Evolutionary conservation across 2,888 invertebrate species (phyloP), one percentile per base, ranked within the genome.

Genomic region (Cecidostiba fungosa): DNA sequence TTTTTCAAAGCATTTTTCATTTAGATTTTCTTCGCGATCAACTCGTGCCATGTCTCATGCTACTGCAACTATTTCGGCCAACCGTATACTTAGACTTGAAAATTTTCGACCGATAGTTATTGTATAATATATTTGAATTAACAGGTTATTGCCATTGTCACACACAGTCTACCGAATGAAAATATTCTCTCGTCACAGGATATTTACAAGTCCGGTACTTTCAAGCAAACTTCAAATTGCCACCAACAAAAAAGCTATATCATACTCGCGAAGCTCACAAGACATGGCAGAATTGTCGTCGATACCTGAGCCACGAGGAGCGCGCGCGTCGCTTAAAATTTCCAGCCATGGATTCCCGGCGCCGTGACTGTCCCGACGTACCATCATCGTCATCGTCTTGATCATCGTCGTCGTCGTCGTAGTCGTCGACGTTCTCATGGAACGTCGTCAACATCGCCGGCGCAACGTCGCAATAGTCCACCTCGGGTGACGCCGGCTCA

Each of bases 261-360:
- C 6, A 19, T 16, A 54, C 26, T 66, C 12, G 12, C 43, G 26
- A 66, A 66, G 23, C 12, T 29, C 84, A 87, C 76, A 88, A 84
- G 50, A 86, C 78, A 72, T 54, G 84, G 81, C 87, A 87, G 81
- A 85, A 69, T 72, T 76, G 79, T 50, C 74, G 43, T n/a, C 85
- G 85, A 29, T 87, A 81, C 84, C 78, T 85, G 74, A 84, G 77
- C 87, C 87, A 85, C 62, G 87, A 72, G 14, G 26, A 54, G 39
- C 82, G 85, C n/a, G 82, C 84, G 54, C 79, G 81, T 66, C 79
- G 70, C 50, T 29, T 79, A 10, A 85, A 47, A n/a, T 84, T 74
- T 2, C 26, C n/a, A 23, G 32, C 43, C 29, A 29, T 50, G 32
- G 32, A n/a, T 10, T 81, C 77, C 39, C 66, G 36, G 32, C 10